Base-by-base conservation (phyloP, 2,888 invertebrate genomes). In the Sericinus montela region DNA sequence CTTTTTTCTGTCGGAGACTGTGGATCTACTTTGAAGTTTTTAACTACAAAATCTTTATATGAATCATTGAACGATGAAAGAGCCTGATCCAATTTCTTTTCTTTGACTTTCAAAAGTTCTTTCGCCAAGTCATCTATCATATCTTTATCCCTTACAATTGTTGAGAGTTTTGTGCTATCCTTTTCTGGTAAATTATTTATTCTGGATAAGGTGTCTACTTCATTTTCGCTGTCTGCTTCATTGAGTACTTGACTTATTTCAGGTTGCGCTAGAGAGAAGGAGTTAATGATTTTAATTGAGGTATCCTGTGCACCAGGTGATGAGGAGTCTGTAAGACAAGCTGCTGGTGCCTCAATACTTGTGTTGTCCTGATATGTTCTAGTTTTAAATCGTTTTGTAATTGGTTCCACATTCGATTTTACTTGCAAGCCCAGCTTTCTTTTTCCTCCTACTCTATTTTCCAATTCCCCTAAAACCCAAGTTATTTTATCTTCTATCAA, bases 51-150 rank as follows among this genome's bases (percentile, higher is more conserved):
- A 11, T 79, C 65, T 52, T 73, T 80, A 43, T 80, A 84, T 0
- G 80, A 61, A 46, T 84, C 83, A 4, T 75, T 76, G 55, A 82
- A 84, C 0, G 75, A 70, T 0, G 76, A 57, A 0, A 75, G 70
- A 0, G 69, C 71, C 8, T 58, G 1, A 45, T 41, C 45, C 1
- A 10, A 0, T 55, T 15, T 0, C 55, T 10, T 3, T 41, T 35
- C 23, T 39, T 34, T 45, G n/a, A 48, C 10, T 36, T 51, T 29
- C 39, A 30, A 8, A 15, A 15, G 23, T 34, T 19, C 9, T 36
- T 23, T 28, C 2, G 14, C 36, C 6, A 10, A 11, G 6, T 32
- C 11, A 11, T 32, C 32, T 6, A 10, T n/a, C 3, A 6, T 6
- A 10, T 0, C 11, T 32, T 32, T 32, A 11, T 32, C 32, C 11